Conservation (phyloP, 2,113 vertebrate genomes). For the Myiopsitta monachus region DNA sequence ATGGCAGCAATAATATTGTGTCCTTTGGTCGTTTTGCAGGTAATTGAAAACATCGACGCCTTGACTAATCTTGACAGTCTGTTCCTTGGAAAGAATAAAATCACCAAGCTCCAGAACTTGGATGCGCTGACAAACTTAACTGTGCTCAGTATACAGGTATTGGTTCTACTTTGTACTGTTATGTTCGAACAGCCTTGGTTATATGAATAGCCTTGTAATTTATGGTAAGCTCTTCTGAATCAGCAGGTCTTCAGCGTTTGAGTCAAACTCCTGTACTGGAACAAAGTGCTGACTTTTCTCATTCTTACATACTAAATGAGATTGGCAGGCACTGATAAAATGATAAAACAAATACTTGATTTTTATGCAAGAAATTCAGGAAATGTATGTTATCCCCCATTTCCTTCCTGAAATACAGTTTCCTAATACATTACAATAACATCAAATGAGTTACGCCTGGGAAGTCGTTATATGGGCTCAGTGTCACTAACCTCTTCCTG, state of each 20-base stretch:
- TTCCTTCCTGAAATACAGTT: not conserved
- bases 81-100: constrained; percentile 98
- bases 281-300: not conserved
- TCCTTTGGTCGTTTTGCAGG: constrained; percentile 67
- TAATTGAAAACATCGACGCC: constrained; percentile 90
- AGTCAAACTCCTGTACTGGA: not conserved
- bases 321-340: not conserved
- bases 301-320: not conserved
- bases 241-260: not conserved
- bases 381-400: not conserved
- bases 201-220: not conserved
- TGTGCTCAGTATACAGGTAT: constrained; percentile 97
- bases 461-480: not conserved
- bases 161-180: not conserved
- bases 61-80: constrained; percentile 88
- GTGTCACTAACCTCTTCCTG: not conserved
- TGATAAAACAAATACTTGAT: not conserved
- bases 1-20: rapidly evolving
- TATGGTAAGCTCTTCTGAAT: not conserved
- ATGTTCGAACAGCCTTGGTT: not conserved
- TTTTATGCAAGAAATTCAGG: not conserved
- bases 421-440: not conserved
- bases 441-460: not conserved
- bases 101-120: constrained; percentile 93
- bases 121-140: constrained; percentile 89